Conservation (phyloP, 2,888 invertebrate genomes). For the Heliconius ethilla region DNA sequence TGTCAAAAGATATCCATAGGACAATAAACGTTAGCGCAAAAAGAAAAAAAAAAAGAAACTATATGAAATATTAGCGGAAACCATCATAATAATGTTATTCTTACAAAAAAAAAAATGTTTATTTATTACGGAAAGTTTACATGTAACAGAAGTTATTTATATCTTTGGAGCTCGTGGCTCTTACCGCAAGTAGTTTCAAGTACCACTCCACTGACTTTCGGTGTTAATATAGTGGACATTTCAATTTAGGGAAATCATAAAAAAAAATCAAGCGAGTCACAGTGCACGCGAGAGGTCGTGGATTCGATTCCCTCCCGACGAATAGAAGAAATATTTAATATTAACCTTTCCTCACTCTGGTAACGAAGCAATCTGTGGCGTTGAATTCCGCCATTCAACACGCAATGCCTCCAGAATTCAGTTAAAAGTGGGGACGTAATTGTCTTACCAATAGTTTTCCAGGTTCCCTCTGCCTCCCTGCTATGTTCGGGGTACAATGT, state of each 20-base stretch:
- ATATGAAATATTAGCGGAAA: background rate
- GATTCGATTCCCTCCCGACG: no score
- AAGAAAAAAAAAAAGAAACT: background rate
- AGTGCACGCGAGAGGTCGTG: no score
- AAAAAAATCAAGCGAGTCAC: no score
- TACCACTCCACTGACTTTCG: slow-evolving; percentile 13
- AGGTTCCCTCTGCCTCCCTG: no score
- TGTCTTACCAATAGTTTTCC: no score
- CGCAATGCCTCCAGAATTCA: no score
- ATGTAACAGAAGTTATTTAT: slow-evolving; percentile 23
- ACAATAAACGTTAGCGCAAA: background rate
- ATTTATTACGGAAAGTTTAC: slow-evolving; percentile 20
- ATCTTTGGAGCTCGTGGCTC: slow-evolving; percentile 14
- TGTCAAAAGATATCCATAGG: background rate
- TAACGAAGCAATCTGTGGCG: no score
- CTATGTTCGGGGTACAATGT: no score
- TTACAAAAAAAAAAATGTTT: background rate
- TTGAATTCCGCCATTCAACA: no score
- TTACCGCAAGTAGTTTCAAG: slow-evolving; percentile 22
- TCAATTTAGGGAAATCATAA: slow-evolving; percentile 1
- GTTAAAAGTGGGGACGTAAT: no score
- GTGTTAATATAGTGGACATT: slow-evolving; percentile 21
- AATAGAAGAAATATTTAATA: no score
- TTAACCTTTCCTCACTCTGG: no score
- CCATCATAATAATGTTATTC: background rate